A percentile compares a stretch with the other conserved stretches of the same genome.
phyloP scores from a whole-genome alignment of 37 sponge, comb jelly and placozoan species.

The Spongia lamella region DNA sequence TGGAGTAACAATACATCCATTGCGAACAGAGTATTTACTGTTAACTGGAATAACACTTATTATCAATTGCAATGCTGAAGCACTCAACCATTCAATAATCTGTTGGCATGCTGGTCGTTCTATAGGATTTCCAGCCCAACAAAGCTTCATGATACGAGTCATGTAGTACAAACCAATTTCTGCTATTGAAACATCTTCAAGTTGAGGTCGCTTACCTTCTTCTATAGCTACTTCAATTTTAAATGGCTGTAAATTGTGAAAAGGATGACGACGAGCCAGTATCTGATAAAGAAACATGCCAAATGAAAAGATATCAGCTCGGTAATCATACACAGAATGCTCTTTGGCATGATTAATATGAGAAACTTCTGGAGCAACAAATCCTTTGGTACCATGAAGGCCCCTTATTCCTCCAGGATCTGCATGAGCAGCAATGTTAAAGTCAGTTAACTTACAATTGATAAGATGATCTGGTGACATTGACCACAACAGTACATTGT shows the following conservation, averaged over 20 bases:
- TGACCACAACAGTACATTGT: constrained; percentile 84
- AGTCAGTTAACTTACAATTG: constrained; percentile 84
- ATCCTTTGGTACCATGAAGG: constrained; percentile 72
- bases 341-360: constrained; percentile 30
- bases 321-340: constrained; percentile 54
- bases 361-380: constrained; percentile 77
- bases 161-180: constrained; percentile 61
- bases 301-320: constrained; percentile 81
- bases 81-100: constrained; percentile 31
- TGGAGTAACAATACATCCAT: constrained; percentile 47
- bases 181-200: constrained; percentile 59
- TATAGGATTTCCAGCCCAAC: constrained; percentile 75
- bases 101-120: constrained; percentile 46
- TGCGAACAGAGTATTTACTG: constrained; percentile 48
- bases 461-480: constrained; percentile 65
- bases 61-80: constrained; percentile 35
- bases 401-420: constrained; percentile 70
- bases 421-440: constrained; percentile 72
- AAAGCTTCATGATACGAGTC: constrained; percentile 68
- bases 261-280: constrained; percentile 74
- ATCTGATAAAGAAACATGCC: constrained; percentile 86
- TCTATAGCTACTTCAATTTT: constrained; percentile 59
- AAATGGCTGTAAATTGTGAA: constrained; percentile 39
- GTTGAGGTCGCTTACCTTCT: constrained; percentile 58
- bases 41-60: constrained; percentile 60